Percentiles rank a stretch among this genome's conserved stretches.
phyloP scores from a whole-genome alignment of 2,113 vertebrate genomes.

The Muntiacus reevesi region DNA sequence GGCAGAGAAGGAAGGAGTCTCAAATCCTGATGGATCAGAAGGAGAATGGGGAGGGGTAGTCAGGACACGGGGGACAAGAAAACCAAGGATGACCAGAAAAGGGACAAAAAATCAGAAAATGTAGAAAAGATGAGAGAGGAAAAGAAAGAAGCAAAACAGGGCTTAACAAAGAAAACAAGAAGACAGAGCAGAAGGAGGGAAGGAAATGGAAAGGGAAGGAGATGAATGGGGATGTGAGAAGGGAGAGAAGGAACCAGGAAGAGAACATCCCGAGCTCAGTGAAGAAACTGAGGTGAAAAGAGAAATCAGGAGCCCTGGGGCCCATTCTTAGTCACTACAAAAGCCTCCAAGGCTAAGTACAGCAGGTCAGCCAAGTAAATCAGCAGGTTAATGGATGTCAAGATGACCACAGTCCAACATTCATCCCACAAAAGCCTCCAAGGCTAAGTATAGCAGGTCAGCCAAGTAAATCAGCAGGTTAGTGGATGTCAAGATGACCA shows the following conservation, averaged over 20 bases:
- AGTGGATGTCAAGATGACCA: constrained; percentile 84
- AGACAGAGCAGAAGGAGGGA: background rate
- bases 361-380: constrained; percentile 88
- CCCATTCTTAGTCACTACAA: constrained; percentile 80
- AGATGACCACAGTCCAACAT: constrained; percentile 81
- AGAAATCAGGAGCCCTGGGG: fast-evolving
- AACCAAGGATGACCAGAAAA: background rate
- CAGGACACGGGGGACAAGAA: background rate
- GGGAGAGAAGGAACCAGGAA: background rate
- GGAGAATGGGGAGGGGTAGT: background rate
- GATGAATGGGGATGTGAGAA: fast-evolving
- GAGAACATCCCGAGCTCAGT: background rate
- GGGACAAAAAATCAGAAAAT: too few relatives aligned
- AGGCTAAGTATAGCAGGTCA: constrained; percentile 88
- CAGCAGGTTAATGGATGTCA: constrained; percentile 88
- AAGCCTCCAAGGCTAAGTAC: constrained; percentile 86
- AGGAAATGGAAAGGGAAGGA: background rate
- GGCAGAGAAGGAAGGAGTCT: background rate
- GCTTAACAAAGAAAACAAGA: background rate
- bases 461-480: constrained; percentile 90
- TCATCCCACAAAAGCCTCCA: constrained; percentile 82
- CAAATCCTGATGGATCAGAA: background rate
- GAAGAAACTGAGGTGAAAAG: background rate
- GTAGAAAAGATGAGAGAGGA: background rate
- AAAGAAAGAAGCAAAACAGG: background rate